These are phyloP conservation scores for Channallabes apus DNA, from an alignment of 2,797 vertebrate genomes.

Conservation along the genomic window DNA sequence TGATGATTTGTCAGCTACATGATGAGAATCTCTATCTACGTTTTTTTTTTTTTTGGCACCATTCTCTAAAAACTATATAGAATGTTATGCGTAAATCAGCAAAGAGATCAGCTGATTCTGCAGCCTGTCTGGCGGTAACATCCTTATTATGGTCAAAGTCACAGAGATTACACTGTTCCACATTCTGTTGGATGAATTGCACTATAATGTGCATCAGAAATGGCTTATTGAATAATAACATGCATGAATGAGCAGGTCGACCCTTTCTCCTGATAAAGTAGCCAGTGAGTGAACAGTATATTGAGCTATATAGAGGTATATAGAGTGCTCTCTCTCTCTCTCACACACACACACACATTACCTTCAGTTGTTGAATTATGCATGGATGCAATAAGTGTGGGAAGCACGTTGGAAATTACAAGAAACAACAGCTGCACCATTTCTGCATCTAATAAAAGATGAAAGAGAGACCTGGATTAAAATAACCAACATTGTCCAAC, in stretches of 20 bases:
- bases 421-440: slow-evolving; percentile 73
- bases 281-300: neutral
- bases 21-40: neutral
- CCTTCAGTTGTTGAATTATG: slow-evolving; percentile 80
- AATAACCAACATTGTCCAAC: slow-evolving; percentile 9
- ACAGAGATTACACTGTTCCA: neutral
- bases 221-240: neutral
- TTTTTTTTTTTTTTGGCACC: neutral
- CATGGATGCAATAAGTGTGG: slow-evolving; percentile 73
- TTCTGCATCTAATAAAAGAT: slow-evolving; percentile 71
- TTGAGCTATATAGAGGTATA: neutral
- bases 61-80: neutral
- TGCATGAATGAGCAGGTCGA: neutral
- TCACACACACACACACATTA: slow-evolving; percentile 60
- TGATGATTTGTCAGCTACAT: slow-evolving; percentile 6
- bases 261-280: neutral
- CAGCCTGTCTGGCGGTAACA: neutral
- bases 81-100: neutral
- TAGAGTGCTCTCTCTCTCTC: neutral
- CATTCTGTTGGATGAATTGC: neutral
- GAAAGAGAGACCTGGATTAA: slow-evolving; percentile 34
- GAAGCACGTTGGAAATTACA: slow-evolving; percentile 70
- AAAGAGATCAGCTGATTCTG: neutral
- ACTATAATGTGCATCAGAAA: neutral
- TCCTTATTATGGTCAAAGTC: neutral